phyloP scores from a whole-genome alignment of 2,113 vertebrate species.

The Equus przewalskii region DNA sequence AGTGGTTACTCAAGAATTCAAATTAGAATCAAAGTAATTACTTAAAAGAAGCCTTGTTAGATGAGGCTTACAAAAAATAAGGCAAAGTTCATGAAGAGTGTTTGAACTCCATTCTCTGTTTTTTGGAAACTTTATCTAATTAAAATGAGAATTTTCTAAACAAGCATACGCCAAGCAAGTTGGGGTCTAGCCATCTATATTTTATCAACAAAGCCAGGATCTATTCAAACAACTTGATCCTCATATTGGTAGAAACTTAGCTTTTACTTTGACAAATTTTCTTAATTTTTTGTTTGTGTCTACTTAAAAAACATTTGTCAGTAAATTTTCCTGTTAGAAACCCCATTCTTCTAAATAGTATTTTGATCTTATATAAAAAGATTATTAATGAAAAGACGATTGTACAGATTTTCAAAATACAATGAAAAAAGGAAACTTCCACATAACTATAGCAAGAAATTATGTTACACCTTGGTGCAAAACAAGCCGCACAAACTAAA shows the following conservation, averaged over 20 bases:
- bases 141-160: slow-evolving; percentile 72
- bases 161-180: slow-evolving; percentile 14
- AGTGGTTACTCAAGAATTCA: slow-evolving; percentile 52
- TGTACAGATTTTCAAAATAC: slow-evolving; percentile 43
- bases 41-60: slow-evolving; percentile 67
- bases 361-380: slow-evolving; percentile 44
- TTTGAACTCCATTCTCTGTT: slow-evolving; percentile 68
- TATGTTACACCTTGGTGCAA: neutral
- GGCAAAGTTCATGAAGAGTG: slow-evolving; percentile 55
- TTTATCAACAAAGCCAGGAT: slow-evolving; percentile 61
- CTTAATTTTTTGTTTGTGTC: slow-evolving; percentile 1
- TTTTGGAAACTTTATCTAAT: slow-evolving; percentile 72
- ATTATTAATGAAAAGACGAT: slow-evolving; percentile 57
- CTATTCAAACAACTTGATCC: slow-evolving; percentile 63
- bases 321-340: slow-evolving; percentile 44
- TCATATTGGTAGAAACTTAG: neutral
- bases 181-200: slow-evolving; percentile 51
- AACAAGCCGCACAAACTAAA: slow-evolving; percentile 61
- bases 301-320: slow-evolving; percentile 42
- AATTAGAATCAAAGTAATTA: slow-evolving; percentile 15
- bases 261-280: slow-evolving; percentile 62
- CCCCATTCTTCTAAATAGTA: slow-evolving; percentile 19
- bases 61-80: slow-evolving; percentile 55
- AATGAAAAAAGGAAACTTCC: neutral
- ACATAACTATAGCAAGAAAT: neutral